Conservation (phyloP, 2,113 vertebrate genomes). For the Rhadina sibilatrix region DNA sequence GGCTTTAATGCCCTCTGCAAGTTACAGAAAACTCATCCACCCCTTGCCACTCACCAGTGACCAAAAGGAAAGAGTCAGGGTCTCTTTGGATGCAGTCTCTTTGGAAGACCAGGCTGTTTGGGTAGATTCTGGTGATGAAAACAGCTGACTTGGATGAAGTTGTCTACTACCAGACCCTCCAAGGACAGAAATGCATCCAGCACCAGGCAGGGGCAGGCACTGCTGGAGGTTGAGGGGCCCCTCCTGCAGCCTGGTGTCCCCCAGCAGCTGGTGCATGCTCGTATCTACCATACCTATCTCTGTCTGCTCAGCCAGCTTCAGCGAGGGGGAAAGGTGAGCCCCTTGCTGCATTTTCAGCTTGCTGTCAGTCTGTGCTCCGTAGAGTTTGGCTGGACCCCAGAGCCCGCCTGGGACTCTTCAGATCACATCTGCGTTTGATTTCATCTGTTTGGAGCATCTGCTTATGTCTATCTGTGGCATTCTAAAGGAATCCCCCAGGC, state of each 20-base stretch:
- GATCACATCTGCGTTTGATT: constrained; percentile 47
- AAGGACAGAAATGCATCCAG: not conserved
- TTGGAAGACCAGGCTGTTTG: not conserved
- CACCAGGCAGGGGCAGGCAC: not conserved
- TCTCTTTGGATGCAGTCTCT: not conserved
- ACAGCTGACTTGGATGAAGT: not conserved
- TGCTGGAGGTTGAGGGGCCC: accelerated
- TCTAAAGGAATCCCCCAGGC: not conserved
- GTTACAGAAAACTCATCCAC: not conserved
- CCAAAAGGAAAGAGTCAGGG: not conserved
- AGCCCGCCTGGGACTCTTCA: not conserved
- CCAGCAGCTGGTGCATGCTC: not conserved
- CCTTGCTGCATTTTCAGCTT: not conserved
- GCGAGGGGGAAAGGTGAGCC: not conserved
- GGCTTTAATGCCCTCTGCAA: not conserved
- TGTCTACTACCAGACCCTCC: not conserved
- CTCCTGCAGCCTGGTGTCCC: not conserved
- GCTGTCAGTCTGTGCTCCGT: accelerated
- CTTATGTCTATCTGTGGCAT: constrained; percentile 37
- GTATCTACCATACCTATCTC: not conserved
- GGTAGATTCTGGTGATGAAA: not conserved
- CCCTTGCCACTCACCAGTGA: accelerated
- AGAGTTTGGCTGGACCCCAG: not conserved
- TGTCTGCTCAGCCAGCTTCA: not conserved
- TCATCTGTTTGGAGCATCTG: constrained; percentile 28